Evolutionary conservation across 2,113 vertebrate species (phyloP), one percentile per base, ranked within the genome.

Genomic region (Gallinago media): DNA sequence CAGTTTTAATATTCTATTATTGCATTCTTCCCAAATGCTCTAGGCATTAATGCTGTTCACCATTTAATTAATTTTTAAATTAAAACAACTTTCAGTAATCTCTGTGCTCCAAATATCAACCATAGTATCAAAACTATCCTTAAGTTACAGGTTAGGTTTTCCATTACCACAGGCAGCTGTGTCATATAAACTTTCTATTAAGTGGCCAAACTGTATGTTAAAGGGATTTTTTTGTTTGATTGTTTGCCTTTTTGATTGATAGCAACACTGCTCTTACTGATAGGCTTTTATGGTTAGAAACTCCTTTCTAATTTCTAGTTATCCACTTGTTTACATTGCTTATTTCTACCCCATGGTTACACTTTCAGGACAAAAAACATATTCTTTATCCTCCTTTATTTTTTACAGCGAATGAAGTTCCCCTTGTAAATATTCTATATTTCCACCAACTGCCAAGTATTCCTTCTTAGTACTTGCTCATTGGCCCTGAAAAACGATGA

Each of bases 401-500:
- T 75, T 90, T 72, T 32, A 56, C 14, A 75, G 26, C 23, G 81
- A 81, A 89, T 32, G 47, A 50, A 8, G 12, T 20, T 78, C 26
- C 38, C 67, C 20, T 52, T 68, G 50, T 59, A 91, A 94, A 78
- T 67, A 78, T 58, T 74, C 31, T 86, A 52, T 70, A 15, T 72
- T 89, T 86, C 23, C 18, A 67, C 42, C 65, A 92, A 40, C 11
- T 80, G 46, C 62, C 92, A 95, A 92, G 38, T 23, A 85, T n/a
- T 19, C 54, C n/a, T 74, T 66, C 63, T 92, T 66, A 88, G 72
- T 20, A 88, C 25, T 46, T 90, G 59, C 19, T 84, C 80, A 71
- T 13, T 89, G 70, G 65, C 71, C 84, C 86, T 91, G 92, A 80
- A 95, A 94, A 95, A 2, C 70, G 63, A 91, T 81, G 31, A 94